phyloP scores from a whole-genome alignment of 1,140 invertebrate species.

The Drosophila arizonae region DNA sequence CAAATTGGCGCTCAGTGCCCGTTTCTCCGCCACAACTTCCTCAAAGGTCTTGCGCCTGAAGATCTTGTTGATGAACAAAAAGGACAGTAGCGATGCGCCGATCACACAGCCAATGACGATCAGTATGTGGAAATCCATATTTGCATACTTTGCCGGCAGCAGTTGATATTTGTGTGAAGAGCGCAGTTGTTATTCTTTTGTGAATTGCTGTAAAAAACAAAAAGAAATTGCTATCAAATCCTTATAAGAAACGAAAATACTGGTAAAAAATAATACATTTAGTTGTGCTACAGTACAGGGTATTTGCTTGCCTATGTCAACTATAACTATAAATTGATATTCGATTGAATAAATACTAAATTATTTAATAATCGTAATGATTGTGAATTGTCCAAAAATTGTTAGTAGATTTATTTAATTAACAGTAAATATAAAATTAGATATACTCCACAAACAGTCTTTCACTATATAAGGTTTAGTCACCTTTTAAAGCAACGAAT shows the following conservation, averaged over 20 bases:
- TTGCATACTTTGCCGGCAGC: constrained; percentile 74
- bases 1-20: constrained; percentile 75
- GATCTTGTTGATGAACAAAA: constrained; percentile 81
- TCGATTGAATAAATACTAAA: too few species aligned
- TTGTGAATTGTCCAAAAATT: neutral
- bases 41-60: constrained; percentile 81
- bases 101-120: constrained; percentile 81
- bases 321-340: too few species aligned
- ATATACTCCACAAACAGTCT: too few species aligned
- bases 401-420: neutral
- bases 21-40: constrained; percentile 79
- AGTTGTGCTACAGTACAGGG: too few species aligned
- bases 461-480: too few species aligned
- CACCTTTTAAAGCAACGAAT: too few species aligned
- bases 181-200: constrained; percentile 10
- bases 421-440: neutral
- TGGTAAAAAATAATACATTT: too few species aligned
- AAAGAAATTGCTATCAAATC: neutral
- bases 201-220: constrained; percentile 39
- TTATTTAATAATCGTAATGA: too few species aligned
- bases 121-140: constrained; percentile 82
- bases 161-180: constrained; percentile 1
- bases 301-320: too few species aligned
- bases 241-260: too few species aligned
- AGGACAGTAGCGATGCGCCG: constrained; percentile 76